Conservation (phyloP, 2,888 invertebrate species). For the Willowsia nigromaculata region DNA sequence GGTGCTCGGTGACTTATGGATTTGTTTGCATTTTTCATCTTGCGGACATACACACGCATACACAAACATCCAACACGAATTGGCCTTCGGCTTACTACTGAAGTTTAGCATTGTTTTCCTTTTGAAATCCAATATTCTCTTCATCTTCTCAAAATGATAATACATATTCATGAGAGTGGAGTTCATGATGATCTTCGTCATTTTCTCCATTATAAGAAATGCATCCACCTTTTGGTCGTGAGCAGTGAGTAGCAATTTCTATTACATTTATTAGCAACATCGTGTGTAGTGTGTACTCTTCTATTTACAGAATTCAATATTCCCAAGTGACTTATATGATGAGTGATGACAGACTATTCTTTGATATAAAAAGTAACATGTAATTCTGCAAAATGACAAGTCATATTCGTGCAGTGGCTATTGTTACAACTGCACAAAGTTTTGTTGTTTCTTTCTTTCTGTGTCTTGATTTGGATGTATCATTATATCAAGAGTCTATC, state of each 20-base stretch:
- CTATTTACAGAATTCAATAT: neutral
- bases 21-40: conserved; percentile 9
- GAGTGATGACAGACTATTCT: conserved; percentile 13
- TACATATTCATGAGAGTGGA: neutral
- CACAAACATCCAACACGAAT: neutral
- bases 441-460: neutral
- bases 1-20: conserved; percentile 10
- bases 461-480: conserved; percentile 5
- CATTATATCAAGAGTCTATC: neutral
- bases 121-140: conserved; percentile 21
- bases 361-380: neutral
- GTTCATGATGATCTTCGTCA: neutral
- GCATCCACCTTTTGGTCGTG: neutral
- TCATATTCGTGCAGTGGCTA: neutral
- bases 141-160: neutral
- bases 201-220: neutral
- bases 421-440: conserved; percentile 7
- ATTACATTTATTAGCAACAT: neutral
- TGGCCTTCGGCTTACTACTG: neutral
- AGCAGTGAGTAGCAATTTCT: conserved; percentile 35
- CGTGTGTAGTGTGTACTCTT: neutral
- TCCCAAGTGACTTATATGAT: too few relatives aligned
- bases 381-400: conserved; percentile 32
- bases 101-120: conserved; percentile 12
- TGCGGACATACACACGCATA: neutral